A percentile compares a stretch with the other conserved stretches of the same genome.
phyloP scores from a whole-genome alignment of 2,797 vertebrate genomes.

The Nasua narica region DNA sequence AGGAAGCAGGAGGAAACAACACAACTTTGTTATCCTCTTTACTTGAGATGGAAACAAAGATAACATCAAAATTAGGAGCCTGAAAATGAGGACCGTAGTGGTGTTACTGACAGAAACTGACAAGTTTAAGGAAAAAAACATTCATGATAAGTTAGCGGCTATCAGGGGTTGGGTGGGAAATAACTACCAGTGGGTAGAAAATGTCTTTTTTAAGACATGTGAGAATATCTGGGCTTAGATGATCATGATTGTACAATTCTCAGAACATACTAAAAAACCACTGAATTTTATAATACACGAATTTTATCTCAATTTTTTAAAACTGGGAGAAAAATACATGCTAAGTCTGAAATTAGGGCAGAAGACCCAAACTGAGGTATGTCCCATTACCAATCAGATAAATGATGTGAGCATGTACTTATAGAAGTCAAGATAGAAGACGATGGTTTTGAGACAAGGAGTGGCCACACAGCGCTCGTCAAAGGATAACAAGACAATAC shows the following conservation, averaged over 20 bases:
- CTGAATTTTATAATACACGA: neutral
- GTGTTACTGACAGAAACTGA: neutral
- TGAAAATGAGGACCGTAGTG: neutral
- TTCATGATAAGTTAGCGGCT: neutral
- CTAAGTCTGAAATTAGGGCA: neutral
- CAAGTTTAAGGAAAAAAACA: neutral
- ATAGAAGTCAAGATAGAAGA: neutral
- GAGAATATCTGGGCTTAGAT: constrained; percentile 15
- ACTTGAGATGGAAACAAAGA: neutral
- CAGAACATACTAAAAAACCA: neutral
- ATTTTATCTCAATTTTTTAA: neutral
- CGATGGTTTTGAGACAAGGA: neutral
- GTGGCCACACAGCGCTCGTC: neutral
- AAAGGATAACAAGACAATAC: neutral
- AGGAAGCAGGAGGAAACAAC: neutral
- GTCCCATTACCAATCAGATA: neutral
- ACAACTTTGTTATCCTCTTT: neutral
- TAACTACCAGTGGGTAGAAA: neutral
- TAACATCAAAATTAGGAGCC: neutral
- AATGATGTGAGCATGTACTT: neutral
- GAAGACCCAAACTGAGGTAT: neutral
- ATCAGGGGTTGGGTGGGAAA: neutral
- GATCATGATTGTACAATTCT: neutral
- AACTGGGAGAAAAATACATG: neutral
- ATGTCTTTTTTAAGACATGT: neutral